A percentile compares a stretch with the other conserved stretches of the same genome.
Conservation (phyloP, 2,113 vertebrate species). For the Ciconia maguari region DNA sequence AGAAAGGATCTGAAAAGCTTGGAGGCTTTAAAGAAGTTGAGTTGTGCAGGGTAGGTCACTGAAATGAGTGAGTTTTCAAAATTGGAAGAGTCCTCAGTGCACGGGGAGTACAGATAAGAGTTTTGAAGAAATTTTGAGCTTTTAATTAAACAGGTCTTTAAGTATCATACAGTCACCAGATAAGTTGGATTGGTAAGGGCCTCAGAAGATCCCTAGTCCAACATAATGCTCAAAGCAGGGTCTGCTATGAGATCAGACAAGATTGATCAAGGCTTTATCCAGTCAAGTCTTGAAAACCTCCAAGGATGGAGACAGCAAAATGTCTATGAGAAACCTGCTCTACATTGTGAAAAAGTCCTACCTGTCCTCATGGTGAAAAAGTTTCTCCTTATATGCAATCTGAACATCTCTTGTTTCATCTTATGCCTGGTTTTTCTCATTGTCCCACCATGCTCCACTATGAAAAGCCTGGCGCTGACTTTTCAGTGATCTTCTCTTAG, state of each 20-base stretch:
- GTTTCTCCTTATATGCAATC: neutral
- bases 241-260: neutral
- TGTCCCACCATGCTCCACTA: neutral
- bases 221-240: neutral
- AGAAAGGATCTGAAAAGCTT: neutral
- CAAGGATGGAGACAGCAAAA: neutral
- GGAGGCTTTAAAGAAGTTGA: neutral
- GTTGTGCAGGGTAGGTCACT: neutral
- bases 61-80: neutral
- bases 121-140: neutral
- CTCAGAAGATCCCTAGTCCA: neutral
- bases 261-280: neutral
- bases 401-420: neutral
- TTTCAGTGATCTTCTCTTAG: neutral
- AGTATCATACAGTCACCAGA: neutral
- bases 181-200: neutral
- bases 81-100: neutral
- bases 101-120: neutral
- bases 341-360: neutral
- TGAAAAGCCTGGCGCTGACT: neutral
- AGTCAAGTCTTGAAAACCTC: neutral
- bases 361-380: neutral
- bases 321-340: neutral
- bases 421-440: neutral
- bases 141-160: neutral